Evolutionary conservation across 2,113 vertebrate genomes (phyloP), one percentile per base, ranked within the genome.

Genomic region (Cnemophilus loriae): DNA sequence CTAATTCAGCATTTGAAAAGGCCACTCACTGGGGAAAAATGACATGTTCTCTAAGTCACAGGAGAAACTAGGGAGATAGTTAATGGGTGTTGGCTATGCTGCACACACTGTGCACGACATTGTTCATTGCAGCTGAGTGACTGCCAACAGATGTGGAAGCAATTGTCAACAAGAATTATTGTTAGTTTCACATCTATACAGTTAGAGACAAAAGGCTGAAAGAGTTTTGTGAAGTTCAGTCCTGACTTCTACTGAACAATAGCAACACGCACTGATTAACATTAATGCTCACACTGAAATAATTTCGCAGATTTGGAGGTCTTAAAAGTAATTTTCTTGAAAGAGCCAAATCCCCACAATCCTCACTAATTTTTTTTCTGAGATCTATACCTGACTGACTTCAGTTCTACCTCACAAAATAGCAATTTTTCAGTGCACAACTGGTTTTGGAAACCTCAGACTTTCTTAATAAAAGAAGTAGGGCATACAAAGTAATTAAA

Each of bases 111-210:
- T 86, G 94, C 93, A 94, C 84, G 85, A 90, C 78, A 42, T 92
- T 96, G 91, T 71, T 96, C 96, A 97, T 87, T 80, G 96, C 96
- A 94, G 95, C 96, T 98, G 97, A 97, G 94, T 98, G 96, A 79
- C 95, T 98, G 97, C 98, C 97, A 98, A 95, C 91, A 97, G 97
- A 97, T 11, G 35, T 95, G 98, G 97, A 97, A 98, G 96, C 94
- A 95, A 98, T 97, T 98, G 98, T 97, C 98, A 98, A 94, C 96
- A 95, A 96, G 97, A 97, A 97, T 98, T 97, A 98, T 97, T 97
- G 97, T 98, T 97, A 95, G 93, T 95, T 97, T 96, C 97, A 93
- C 96, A 96, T 97, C 97, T 97, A 97, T 94, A 90, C 95, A 96
- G 96, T 63, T 67, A 96, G 96, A 96, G 95, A 97, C 57, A 53